Evolutionary conservation across 1,140 invertebrate genomes (phyloP).

Genomic region (Neodiprion pinetum): DNA sequence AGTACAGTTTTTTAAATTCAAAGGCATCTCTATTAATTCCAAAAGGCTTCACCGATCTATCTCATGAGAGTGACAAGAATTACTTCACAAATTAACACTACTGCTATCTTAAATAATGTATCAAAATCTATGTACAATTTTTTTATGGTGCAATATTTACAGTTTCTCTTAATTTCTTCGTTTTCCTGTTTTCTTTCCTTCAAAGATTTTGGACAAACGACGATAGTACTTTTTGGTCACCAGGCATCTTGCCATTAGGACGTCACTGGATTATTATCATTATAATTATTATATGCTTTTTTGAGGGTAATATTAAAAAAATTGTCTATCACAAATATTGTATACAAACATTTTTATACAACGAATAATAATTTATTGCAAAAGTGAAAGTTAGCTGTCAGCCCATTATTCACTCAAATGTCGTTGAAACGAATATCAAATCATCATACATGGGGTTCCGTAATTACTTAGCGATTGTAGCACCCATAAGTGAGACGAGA

Average conservation of each 20-base stretch:
- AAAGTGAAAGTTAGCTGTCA: background rate
- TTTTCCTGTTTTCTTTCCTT: background rate
- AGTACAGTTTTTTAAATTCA: too few relatives aligned
- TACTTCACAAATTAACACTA: slow-evolving; percentile 8
- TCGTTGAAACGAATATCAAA: background rate
- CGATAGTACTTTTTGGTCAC: background rate
- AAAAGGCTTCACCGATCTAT: slow-evolving; percentile 7
- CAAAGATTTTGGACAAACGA: background rate
- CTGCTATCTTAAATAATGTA: background rate
- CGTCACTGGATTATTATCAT: background rate
- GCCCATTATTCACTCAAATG: background rate
- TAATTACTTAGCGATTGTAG: background rate
- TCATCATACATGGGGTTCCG: background rate
- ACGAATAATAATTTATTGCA: slow-evolving; percentile 1
- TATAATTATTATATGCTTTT: too few relatives aligned
- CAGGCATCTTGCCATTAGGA: background rate
- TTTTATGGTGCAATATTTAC: slow-evolving; percentile 5
- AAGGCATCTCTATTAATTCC: background rate
- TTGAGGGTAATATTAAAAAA: background rate
- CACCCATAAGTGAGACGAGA: slow-evolving; percentile 4
- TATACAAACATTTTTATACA: slow-evolving; percentile 4
- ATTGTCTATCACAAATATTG: slow-evolving; percentile 3
- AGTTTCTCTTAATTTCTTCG: background rate
- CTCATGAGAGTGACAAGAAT: slow-evolving; percentile 1
- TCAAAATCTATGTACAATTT: slow-evolving; percentile 6